phyloP scores from a whole-genome alignment of 35 echinoderm and acorn worm genomes.

The Acanthaster planci region DNA sequence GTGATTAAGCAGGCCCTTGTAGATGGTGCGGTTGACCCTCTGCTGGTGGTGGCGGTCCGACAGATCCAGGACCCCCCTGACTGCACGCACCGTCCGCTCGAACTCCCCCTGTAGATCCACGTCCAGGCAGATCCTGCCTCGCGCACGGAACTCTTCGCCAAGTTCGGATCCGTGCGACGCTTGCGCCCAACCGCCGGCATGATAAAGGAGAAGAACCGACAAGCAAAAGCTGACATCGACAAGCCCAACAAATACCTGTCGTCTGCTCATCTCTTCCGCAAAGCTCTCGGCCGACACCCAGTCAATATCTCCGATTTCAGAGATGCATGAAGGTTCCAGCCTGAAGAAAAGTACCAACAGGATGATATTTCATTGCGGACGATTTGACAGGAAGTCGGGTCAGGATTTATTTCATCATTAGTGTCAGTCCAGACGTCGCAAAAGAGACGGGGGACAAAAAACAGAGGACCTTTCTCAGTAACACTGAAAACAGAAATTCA shows the following conservation, averaged over 20 bases:
- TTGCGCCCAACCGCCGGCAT: not conserved
- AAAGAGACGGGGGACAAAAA: too few species aligned
- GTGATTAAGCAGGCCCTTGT: constrained; percentile 12
- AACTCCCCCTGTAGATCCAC: not conserved
- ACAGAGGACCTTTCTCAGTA: too few species aligned
- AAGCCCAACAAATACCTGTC: not conserved
- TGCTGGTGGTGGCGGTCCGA: not conserved
- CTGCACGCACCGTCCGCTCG: not conserved
- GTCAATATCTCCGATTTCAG: too few species aligned
- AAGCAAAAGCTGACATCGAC: not conserved
- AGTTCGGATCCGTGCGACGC: not conserved
- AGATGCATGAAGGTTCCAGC: too few species aligned
- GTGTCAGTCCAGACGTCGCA: too few species aligned
- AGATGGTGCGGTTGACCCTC: not conserved
- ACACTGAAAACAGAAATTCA: too few species aligned
- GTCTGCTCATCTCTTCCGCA: not conserved
- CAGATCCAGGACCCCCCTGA: not conserved
- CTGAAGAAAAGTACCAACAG: too few species aligned
- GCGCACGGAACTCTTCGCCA: not conserved
- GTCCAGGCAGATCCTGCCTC: not conserved
- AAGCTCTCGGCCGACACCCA: too few species aligned
- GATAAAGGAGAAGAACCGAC: not conserved
- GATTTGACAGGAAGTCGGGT: too few species aligned
- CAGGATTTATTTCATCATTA: too few species aligned
- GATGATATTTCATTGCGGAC: too few species aligned